Evolutionary conservation across 2,797 vertebrate genomes (phyloP).

Genomic region (Serranus cabrilla): DNA sequence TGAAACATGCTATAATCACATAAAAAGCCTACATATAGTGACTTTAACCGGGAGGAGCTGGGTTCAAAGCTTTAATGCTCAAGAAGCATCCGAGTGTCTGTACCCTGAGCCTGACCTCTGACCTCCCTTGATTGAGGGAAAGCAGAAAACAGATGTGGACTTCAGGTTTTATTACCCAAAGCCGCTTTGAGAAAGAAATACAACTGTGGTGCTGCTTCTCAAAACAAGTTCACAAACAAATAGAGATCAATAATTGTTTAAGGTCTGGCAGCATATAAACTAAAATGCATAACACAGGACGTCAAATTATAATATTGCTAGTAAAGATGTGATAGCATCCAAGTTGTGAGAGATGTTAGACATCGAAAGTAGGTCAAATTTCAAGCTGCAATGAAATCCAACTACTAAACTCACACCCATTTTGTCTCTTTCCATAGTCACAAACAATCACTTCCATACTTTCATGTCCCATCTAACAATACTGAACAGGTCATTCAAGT

Average conservation of each 20-base stretch:
- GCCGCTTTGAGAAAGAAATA: neutral
- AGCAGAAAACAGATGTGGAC: constrained; percentile 28
- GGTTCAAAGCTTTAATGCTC: constrained; percentile 10
- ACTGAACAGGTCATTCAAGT: constrained; percentile 76
- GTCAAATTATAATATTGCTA: constrained; percentile 6
- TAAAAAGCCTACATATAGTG: constrained; percentile 1
- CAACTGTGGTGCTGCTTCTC: neutral
- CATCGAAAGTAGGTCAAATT: constrained; percentile 36
- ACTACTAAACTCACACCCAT: neutral
- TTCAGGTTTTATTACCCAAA: constrained; percentile 10
- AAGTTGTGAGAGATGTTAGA: constrained; percentile 19
- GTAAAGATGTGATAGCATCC: constrained; percentile 12
- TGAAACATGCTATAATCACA: constrained; percentile 17
- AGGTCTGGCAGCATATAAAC: constrained; percentile 6
- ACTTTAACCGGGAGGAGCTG: neutral
- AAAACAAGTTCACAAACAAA: constrained; percentile 11
- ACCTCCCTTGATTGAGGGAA: constrained; percentile 1
- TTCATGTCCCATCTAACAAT: constrained; percentile 51
- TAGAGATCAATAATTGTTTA: neutral
- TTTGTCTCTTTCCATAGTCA: constrained; percentile 9
- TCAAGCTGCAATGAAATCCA: constrained; percentile 36
- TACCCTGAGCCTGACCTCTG: constrained; percentile 22
- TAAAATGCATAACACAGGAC: constrained; percentile 1
- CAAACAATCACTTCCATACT: neutral
- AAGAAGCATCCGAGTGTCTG: constrained; percentile 11